A percentile compares a stretch with the other conserved stretches of the same genome.
Conservation (phyloP, 2,113 vertebrate species). For the Apodemus speciosus region DNA sequence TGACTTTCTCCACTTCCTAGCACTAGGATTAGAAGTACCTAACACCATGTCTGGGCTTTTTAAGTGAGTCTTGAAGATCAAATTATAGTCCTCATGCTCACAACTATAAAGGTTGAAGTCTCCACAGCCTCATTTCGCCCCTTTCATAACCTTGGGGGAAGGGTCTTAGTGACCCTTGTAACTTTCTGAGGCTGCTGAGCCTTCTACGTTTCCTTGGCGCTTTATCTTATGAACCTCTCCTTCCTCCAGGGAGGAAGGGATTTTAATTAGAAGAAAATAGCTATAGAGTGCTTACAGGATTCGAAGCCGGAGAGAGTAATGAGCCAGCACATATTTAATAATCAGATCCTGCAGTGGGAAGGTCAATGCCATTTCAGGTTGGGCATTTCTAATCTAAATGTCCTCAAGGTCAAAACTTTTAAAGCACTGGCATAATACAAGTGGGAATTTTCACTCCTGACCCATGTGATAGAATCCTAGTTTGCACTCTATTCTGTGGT, state of each 20-base stretch:
- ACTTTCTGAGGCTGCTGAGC: not conserved
- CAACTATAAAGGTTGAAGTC: not conserved
- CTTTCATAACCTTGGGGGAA: not conserved
- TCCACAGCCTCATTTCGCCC: too few species aligned
- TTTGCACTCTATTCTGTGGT: not conserved
- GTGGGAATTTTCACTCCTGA: not conserved
- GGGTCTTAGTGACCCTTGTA: not conserved
- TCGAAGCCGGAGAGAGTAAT: not conserved
- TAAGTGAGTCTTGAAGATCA: not conserved
- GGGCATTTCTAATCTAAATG: not conserved
- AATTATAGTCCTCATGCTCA: not conserved
- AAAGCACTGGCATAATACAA: not conserved
- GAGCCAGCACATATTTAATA: not conserved
- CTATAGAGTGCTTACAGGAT: not conserved
- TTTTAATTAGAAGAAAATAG: not conserved
- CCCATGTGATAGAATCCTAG: not conserved
- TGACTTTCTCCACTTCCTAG: not conserved
- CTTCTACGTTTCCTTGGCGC: not conserved
- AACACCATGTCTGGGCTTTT: not conserved
- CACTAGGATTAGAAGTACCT: not conserved
- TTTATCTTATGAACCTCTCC: not conserved
- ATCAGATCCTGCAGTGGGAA: not conserved
- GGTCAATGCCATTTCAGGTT: not conserved
- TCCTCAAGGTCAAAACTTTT: not conserved
- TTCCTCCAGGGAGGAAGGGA: not conserved